Percentiles rank a stretch among this genome's conserved stretches.
phyloP scores from a whole-genome alignment of 2,113 vertebrate species.

The Pelecanoides urinatrix region DNA sequence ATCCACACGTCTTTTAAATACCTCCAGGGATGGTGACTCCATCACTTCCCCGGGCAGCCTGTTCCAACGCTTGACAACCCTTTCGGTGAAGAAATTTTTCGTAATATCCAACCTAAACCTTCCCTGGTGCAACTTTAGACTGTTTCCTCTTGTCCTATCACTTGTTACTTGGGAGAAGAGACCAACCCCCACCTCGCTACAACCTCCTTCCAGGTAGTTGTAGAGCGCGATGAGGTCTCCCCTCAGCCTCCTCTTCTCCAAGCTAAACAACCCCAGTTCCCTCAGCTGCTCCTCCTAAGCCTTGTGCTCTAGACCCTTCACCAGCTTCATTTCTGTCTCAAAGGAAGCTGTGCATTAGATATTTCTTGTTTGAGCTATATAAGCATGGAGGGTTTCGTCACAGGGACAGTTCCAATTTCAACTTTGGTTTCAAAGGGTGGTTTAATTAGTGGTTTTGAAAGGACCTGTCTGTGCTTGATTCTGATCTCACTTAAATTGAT shows the following conservation, averaged over 20 bases:
- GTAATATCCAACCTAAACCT: neutral
- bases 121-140: neutral
- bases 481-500: neutral
- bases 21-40: neutral
- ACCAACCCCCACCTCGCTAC: fast-evolving
- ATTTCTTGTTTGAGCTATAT: neutral
- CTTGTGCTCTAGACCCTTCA: neutral
- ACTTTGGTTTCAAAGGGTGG: neutral
- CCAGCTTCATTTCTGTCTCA: neutral
- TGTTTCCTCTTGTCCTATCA: fast-evolving
- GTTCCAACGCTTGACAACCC: neutral
- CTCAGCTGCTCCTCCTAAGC: neutral
- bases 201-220: neutral
- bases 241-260: neutral
- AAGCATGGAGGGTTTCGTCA: neutral
- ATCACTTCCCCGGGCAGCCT: neutral
- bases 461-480: neutral
- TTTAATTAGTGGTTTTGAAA: conserved; percentile 16
- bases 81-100: neutral
- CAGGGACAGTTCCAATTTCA: neutral
- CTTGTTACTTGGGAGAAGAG: neutral
- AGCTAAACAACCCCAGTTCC: neutral
- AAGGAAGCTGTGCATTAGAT: neutral
- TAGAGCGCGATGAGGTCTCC: neutral
- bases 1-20: neutral